Percentiles rank a stretch among this genome's conserved stretches.
Conservation (phyloP, 2,888 invertebrate species). For the Chrysina gloriosa region DNA sequence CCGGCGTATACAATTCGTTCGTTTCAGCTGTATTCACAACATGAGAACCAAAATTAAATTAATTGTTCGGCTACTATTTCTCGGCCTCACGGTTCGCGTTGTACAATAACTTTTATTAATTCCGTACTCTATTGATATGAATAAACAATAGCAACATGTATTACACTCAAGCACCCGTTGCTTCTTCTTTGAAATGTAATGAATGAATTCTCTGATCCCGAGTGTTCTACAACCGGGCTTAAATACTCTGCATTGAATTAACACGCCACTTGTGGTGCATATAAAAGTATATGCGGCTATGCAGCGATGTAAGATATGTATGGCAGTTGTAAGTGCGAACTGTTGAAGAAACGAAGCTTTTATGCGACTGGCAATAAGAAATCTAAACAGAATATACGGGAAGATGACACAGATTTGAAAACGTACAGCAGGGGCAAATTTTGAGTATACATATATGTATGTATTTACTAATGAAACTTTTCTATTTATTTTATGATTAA, state of each 20-base stretch:
- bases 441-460: too few relatives aligned
- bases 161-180: conserved; percentile 15
- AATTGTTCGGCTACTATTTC: conserved; percentile 17
- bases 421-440: too few relatives aligned
- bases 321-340: too few relatives aligned
- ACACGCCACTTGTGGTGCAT: conserved; percentile 3
- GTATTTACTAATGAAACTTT: too few relatives aligned
- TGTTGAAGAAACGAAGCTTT: too few relatives aligned
- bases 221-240: conserved; percentile 13
- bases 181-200: conserved; percentile 18
- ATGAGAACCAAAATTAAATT: conserved; percentile 29
- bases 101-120: conserved; percentile 17
- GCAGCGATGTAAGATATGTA: not conserved
- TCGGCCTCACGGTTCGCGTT: not conserved
- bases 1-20: conserved; percentile 15
- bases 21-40: conserved; percentile 31
- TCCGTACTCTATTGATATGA: conserved; percentile 4
- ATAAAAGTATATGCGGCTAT: not conserved
- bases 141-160: conserved; percentile 19
- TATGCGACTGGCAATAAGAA: too few relatives aligned
- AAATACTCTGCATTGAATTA: conserved; percentile 10
- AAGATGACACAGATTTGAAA: too few relatives aligned
- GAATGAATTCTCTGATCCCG: conserved; percentile 29
- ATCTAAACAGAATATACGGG: too few relatives aligned
- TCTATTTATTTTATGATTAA: too few relatives aligned